Conservation (phyloP, 2,888 invertebrate species). For the Hemithea aestivaria region DNA sequence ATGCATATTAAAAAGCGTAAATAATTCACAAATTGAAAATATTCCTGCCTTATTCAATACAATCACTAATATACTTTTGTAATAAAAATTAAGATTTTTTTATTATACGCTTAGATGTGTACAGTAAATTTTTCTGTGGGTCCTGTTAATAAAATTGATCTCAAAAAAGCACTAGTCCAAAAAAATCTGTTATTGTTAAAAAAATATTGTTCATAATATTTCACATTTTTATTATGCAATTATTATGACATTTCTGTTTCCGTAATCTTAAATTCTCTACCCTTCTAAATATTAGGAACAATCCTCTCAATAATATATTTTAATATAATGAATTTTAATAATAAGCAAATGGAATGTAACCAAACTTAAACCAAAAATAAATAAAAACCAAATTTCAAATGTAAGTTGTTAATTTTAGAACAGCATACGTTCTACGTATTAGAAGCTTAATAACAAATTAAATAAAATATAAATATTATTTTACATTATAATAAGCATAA, state of each 20-base stretch:
- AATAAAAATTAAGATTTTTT: too few relatives aligned
- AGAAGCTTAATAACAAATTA: constrained; percentile 66
- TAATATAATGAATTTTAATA: constrained; percentile 35
- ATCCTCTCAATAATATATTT: constrained; percentile 45
- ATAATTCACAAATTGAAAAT: constrained; percentile 33
- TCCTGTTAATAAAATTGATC: too few relatives aligned
- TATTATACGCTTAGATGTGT: too few relatives aligned
- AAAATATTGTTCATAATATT: too few relatives aligned
- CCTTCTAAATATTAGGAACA: constrained; percentile 63
- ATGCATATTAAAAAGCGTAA: constrained; percentile 35
- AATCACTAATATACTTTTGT: constrained; percentile 14
- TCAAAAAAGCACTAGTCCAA: too few relatives aligned
- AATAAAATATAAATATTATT: constrained; percentile 77
- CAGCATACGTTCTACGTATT: constrained; percentile 63
- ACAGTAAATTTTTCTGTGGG: too few relatives aligned
- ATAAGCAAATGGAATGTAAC: constrained; percentile 50
- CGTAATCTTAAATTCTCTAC: constrained; percentile 30
- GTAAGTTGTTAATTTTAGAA: constrained; percentile 31
- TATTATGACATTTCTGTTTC: background rate
- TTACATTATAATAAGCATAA: constrained; percentile 71
- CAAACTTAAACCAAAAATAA: constrained; percentile 46
- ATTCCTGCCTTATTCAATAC: constrained; percentile 29
- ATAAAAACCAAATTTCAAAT: constrained; percentile 34
- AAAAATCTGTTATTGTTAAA: too few relatives aligned
- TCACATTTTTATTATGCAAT: too few relatives aligned